These are phyloP conservation scores for Trichonephila clavata DNA, from an alignment of 1,140 invertebrate genomes.

Conservation along the genomic window DNA sequence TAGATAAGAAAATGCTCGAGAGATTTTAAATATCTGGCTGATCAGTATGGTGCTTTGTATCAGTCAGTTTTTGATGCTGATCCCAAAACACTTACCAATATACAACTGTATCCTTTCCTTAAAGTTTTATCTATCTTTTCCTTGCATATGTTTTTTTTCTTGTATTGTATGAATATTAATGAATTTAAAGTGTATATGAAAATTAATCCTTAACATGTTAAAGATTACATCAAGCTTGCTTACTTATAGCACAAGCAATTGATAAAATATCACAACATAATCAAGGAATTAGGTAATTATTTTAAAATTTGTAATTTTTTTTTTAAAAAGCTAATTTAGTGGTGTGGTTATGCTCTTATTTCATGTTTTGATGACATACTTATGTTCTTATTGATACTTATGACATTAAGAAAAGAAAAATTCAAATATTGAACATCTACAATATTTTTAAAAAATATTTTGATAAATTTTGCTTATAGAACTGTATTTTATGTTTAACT, in stretches of 20 bases:
- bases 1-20: conserved; percentile 88
- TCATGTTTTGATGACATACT: too few relatives aligned
- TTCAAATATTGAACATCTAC: too few relatives aligned
- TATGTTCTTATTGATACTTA: too few relatives aligned
- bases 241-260: conserved; percentile 88
- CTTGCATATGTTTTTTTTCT: neutral
- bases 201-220: conserved; percentile 33
- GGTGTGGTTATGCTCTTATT: too few relatives aligned
- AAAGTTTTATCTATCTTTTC: neutral
- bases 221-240: conserved; percentile 89
- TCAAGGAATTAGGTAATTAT: conserved; percentile 78
- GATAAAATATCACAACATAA: conserved; percentile 84
- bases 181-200: neutral
- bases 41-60: conserved; percentile 91
- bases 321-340: too few relatives aligned
- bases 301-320: too few relatives aligned
- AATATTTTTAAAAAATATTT: too few relatives aligned
- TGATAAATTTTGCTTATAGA: too few relatives aligned
- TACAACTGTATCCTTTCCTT: conserved; percentile 85
- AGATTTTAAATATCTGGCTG: conserved; percentile 88
- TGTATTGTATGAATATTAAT: neutral
- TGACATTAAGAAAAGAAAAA: too few relatives aligned
- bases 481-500: too few relatives aligned
- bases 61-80: conserved; percentile 97
- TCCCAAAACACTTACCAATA: conserved; percentile 89